Evolutionary conservation across 2,797 vertebrate species (phyloP).

Genomic region (Microchirus variegatus): DNA sequence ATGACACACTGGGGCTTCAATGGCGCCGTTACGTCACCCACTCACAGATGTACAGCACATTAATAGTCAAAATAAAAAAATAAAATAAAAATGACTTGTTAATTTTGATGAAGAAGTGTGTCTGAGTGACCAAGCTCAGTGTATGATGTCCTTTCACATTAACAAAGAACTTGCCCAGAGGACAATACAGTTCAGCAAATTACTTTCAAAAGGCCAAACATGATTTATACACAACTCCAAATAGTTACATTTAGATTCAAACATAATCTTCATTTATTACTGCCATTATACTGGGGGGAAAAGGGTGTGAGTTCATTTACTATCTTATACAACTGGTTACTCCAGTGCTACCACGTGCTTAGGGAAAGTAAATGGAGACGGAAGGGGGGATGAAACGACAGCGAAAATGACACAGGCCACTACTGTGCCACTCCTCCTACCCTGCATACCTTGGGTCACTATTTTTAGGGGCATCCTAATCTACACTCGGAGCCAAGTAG

Average conservation of each 20-base stretch:
- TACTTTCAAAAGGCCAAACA: too few relatives aligned
- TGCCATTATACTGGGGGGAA: not conserved
- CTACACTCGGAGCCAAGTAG: slow-evolving; percentile 54
- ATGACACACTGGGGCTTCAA: not conserved
- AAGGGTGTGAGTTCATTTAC: slow-evolving; percentile 9
- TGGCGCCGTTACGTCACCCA: not conserved
- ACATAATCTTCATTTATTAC: not conserved
- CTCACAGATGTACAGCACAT: not conserved
- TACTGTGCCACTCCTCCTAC: slow-evolving; percentile 45
- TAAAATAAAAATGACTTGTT: slow-evolving; percentile 27
- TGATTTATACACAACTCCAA: too few relatives aligned
- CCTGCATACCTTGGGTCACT: slow-evolving; percentile 72
- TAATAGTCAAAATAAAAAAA: slow-evolving; percentile 21
- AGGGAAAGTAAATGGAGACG: slow-evolving; percentile 51
- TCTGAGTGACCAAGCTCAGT: slow-evolving; percentile 8
- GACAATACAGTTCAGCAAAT: not conserved
- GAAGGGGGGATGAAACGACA: slow-evolving; percentile 31
- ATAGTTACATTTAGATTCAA: not conserved
- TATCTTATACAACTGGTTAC: slow-evolving; percentile 19
- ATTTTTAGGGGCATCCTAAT: slow-evolving; percentile 77
- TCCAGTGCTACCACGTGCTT: slow-evolving; percentile 30
- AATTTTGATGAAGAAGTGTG: slow-evolving; percentile 25
- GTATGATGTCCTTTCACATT: slow-evolving; percentile 15
- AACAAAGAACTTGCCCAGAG: slow-evolving; percentile 3
- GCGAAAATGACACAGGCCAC: slow-evolving; percentile 66